phyloP scores from a whole-genome alignment of 2,113 vertebrate genomes.

The Pseudopodoces humilis region DNA sequence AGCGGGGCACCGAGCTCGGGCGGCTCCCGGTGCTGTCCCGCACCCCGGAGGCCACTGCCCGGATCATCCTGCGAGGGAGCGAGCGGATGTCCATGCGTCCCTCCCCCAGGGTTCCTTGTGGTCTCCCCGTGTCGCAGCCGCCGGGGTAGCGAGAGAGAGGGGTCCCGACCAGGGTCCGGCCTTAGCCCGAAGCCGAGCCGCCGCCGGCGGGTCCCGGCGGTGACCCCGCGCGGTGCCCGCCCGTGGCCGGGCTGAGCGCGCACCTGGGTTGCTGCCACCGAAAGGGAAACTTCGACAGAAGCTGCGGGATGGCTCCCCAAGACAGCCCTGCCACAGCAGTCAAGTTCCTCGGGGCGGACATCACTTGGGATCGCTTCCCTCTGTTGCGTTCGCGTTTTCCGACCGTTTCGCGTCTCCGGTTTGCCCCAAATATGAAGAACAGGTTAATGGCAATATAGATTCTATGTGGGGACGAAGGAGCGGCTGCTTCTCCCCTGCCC shows the following conservation, averaged over 20 bases:
- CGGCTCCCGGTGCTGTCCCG: too few species aligned
- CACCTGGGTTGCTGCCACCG: background rate
- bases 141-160: background rate
- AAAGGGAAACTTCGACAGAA: background rate
- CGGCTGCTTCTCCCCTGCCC: background rate
- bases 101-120: rapidly evolving
- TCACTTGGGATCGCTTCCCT: background rate
- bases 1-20: rapidly evolving
- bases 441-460: background rate
- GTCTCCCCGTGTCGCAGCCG: background rate
- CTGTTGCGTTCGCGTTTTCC: background rate
- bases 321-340: background rate
- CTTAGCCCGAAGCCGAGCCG: background rate
- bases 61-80: background rate
- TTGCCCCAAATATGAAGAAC: background rate
- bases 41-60: rapidly evolving
- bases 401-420: background rate
- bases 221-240: background rate
- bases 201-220: too few species aligned
- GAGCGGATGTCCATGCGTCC: rapidly evolving
- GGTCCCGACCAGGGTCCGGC: background rate
- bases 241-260: background rate
- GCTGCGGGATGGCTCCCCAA: background rate
- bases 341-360: background rate
- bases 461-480: background rate